Evolutionary conservation across 2,113 vertebrate genomes (phyloP).

Genomic region (Willisornis vidua): DNA sequence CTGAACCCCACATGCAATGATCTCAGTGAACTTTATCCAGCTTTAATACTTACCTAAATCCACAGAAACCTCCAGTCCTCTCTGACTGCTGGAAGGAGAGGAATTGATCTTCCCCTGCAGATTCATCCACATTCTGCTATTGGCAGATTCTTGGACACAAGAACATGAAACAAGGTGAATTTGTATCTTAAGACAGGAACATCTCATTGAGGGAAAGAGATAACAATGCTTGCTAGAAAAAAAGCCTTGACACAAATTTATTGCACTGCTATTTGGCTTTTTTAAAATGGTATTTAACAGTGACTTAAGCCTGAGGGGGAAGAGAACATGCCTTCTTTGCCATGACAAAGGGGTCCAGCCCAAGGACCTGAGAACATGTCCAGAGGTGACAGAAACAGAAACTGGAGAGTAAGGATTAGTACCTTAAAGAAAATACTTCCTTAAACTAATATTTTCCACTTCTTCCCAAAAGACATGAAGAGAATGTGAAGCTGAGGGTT

Average conservation of each 20-base stretch:
- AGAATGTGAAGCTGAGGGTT: not conserved
- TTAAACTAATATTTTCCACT: not conserved
- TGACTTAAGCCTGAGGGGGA: not conserved
- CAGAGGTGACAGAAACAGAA: not conserved
- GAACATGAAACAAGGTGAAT: not conserved
- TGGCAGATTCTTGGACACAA: not conserved
- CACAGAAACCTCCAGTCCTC: not conserved
- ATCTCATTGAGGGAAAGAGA: not conserved
- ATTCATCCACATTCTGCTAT: not conserved
- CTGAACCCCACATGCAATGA: not conserved
- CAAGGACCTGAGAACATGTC: not conserved
- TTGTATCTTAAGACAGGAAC: not conserved
- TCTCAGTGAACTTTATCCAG: not conserved
- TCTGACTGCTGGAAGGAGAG: not conserved
- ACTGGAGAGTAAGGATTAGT: not conserved
- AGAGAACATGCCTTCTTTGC: not conserved
- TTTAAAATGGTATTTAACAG: not conserved
- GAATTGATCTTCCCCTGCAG: not conserved
- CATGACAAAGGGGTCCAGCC: not conserved
- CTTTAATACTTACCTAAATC: not conserved
- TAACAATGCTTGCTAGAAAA: not conserved
- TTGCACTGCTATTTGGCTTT: not conserved
- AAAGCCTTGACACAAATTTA: not conserved
- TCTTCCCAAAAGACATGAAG: not conserved
- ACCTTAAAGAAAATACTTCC: not conserved